Conservation (phyloP, 2,797 vertebrate species). For the Arctocebus calabarensis region DNA sequence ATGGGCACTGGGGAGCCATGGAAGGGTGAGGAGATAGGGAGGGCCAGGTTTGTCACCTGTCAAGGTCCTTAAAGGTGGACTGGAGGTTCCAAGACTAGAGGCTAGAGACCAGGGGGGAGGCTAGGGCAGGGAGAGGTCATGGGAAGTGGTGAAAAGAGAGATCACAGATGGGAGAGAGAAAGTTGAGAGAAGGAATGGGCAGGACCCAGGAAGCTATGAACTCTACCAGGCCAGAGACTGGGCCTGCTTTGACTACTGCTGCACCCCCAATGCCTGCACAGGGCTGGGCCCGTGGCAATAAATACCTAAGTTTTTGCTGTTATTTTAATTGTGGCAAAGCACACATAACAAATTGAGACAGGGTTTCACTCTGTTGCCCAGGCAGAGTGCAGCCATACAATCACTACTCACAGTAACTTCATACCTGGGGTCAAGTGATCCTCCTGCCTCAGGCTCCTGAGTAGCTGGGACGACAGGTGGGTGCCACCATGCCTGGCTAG, state of each 20-base stretch:
- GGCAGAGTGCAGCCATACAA: background rate
- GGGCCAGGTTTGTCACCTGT: background rate
- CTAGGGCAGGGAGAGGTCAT: background rate
- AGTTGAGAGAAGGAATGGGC: background rate
- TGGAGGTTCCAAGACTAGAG: background rate
- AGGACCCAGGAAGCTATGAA: background rate
- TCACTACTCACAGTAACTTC: background rate
- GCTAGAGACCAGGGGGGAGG: background rate
- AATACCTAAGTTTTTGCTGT: background rate
- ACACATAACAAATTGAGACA: background rate
- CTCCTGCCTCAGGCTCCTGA: background rate
- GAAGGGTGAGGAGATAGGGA: background rate
- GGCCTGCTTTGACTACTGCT: background rate
- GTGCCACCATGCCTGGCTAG: accelerated
- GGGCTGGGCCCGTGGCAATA: background rate
- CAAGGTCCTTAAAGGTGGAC: background rate
- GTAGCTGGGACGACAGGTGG: background rate
- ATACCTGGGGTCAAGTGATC: background rate
- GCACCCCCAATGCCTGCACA: background rate
- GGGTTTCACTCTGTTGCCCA: background rate
- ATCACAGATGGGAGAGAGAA: background rate
- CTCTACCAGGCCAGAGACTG: background rate
- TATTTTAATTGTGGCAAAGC: background rate
- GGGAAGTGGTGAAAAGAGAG: background rate
- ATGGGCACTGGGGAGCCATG: background rate